Evolutionary conservation across 2,113 vertebrate species (phyloP), one percentile per base, ranked within the genome.

Genomic region (Prunella fulvescens): DNA sequence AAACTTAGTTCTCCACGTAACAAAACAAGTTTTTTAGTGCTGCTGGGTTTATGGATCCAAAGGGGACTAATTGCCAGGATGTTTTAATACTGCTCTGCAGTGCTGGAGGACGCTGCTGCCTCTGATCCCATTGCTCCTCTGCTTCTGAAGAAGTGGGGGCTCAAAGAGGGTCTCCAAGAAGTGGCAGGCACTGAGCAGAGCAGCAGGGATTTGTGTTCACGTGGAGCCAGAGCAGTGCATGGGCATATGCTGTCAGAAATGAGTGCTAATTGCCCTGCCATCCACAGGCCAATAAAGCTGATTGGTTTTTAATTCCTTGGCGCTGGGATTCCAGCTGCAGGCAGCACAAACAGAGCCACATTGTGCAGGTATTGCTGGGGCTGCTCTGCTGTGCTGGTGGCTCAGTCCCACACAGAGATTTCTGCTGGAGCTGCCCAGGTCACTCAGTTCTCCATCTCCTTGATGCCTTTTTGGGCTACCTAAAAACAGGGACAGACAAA

Each of bases 281-380:
- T 42, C 3, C 1, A 51, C 81, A 95, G 81, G 11, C 89, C 87
- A 69, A 92, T 96, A 90, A 95, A 91, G 61, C 76, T 94, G 95
- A 95, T 90, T 19, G 72, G 18, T 23, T 93, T 97, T 90, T 96
- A 93, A 96, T 97, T 96, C 74, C 92, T 77, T 70, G 77, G 91
- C 26, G 3, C 66, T 29, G 66, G 67, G 80, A 57, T 33, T 50
- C 45, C 90, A 70, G 83, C 83, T 3, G 4, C 2, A 4, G 22
- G 65, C 77, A 76, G 69, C 54, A 69, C 53, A 67, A 48, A 54
- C 11, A 18, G 26, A 87, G 86, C 53, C 19, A 7, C 2, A 0
- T 31, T 58, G 47, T 6, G 4, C 86, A 93, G 94, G 93, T 95
- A 35, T 11, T 2, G 5, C 60, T 69, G 25, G 29, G 47, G 85